Evolutionary conservation across 2,113 vertebrate species (phyloP), one percentile per base, ranked within the genome.

Genomic region (zebrafish (Danio rerio)): DNA sequence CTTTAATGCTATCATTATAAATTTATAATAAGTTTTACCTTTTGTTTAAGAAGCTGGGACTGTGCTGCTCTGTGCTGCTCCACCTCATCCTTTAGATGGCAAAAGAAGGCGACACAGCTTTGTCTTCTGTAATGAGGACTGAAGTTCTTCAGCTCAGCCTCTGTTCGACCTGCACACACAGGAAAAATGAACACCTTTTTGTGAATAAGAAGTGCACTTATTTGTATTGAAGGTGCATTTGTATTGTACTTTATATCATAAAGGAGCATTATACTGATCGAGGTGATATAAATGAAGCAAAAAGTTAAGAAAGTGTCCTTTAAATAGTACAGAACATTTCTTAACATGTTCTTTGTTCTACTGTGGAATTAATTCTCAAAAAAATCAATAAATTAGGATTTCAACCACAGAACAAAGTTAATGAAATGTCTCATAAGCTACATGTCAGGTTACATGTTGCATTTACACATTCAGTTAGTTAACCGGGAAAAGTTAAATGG

Each of bases 121-220:
- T 98, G 97, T 49, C 94, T 92, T 15, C 78, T 92, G 88, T 97
- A 98, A 88, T 94, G 95, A 0, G 91, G 95, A 70, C 95, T 94
- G 90, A 98, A 98, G 90, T 94, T 96, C 84, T 94, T 95, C 86
- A 98, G 91, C 40, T 90, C 81, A 0, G 92, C 93, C 83, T 97
- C 95, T 0, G 95, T 94, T 79, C 94, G 95, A 12, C 94, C 96
- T 98, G 86, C 43, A 92, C 10, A 88, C 52, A 90, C 0, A 72
- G 20, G 21, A 2, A 66, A 43, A 1, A 43, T n/a, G 13, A 50
- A 50, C 11, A 69, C 3, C 5, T 31, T 31, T 6, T 69, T 69
- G 66, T 12, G 66, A 47, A 69, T 18, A 68, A 20, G 3, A 45
- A 66, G 9, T 6, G 43, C 9, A 5, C 9, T 47, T 47, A 47